Evolutionary conservation across 2,888 invertebrate species (phyloP).

Genomic region (Eupithecia inturbata): DNA sequence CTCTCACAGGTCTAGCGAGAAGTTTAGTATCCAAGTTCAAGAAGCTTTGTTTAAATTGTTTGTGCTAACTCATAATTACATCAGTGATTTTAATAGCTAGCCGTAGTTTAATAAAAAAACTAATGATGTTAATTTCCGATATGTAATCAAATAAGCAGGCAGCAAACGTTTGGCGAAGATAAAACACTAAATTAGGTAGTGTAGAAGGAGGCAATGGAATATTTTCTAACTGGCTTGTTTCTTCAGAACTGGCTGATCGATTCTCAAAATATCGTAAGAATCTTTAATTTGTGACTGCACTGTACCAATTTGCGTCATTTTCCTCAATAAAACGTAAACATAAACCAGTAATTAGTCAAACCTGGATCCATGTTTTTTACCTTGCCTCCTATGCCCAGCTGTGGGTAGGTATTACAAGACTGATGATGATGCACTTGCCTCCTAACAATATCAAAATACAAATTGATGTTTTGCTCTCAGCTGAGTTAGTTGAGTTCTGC

Average conservation of each 20-base stretch:
- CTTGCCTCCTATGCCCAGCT: not conserved
- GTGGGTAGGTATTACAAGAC: too few species aligned
- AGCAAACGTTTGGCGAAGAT: too few species aligned
- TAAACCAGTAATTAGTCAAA: not conserved
- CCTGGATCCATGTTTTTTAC: not conserved
- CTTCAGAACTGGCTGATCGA: not conserved
- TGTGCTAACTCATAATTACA: not conserved
- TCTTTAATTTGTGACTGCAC: not conserved
- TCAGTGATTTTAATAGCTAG: not conserved
- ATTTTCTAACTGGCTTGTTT: not conserved
- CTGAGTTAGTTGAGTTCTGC: not conserved
- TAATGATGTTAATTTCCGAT: too few species aligned
- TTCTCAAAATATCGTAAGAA: not conserved
- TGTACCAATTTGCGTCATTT: not conserved
- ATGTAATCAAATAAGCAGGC: not conserved
- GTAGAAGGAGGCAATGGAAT: not conserved
- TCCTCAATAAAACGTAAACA: not conserved
- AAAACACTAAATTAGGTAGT: not conserved
- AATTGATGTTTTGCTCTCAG: not conserved
- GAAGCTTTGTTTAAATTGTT: not conserved
- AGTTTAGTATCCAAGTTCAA: not conserved
- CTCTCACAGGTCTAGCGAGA: constrained; percentile 48
- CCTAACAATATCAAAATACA: not conserved
- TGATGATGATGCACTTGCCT: too few species aligned
- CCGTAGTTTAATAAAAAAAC: not conserved